These are phyloP conservation scores for Myotis lucifugus DNA, from an alignment of 2,113 vertebrate species.

Conservation along the genomic window DNA sequence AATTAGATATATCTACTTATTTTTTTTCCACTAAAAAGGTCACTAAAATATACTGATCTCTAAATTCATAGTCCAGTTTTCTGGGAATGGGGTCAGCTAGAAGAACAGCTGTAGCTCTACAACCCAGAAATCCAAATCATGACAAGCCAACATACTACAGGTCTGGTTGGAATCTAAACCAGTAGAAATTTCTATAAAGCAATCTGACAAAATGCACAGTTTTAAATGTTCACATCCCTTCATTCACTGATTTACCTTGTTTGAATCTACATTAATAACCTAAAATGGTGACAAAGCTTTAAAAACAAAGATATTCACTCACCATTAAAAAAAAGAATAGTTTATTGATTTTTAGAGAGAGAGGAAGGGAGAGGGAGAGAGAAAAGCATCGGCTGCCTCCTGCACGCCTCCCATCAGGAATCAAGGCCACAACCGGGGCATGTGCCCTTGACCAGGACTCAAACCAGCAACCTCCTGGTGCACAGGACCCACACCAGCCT, in stretches of 20 bases:
- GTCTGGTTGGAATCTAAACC: background rate
- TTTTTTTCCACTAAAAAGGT: background rate
- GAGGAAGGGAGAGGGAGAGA: too few species aligned
- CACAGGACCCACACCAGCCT: too few species aligned
- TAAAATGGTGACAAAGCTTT: constrained; percentile 32
- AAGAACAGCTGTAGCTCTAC: background rate
- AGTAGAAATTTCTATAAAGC: background rate
- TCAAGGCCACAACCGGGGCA: too few species aligned
- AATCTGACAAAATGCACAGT: background rate
- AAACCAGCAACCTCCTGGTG: too few species aligned
- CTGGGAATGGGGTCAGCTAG: background rate
- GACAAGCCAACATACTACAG: background rate
- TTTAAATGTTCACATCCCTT: constrained; percentile 3
- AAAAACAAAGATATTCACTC: constrained; percentile 11
- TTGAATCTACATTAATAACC: constrained; percentile 17
- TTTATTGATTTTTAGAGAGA: too few species aligned
- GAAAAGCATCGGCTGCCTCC: too few species aligned
- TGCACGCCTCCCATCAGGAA: too few species aligned
- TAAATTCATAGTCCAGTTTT: background rate
- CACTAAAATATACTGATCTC: background rate
- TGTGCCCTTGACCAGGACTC: too few species aligned
- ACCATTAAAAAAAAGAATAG: background rate
- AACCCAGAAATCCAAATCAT: background rate
- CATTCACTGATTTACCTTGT: background rate
- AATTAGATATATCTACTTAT: background rate